phyloP scores from a whole-genome alignment of 92 coral and sea anemone species.

The Ricordea florida region DNA sequence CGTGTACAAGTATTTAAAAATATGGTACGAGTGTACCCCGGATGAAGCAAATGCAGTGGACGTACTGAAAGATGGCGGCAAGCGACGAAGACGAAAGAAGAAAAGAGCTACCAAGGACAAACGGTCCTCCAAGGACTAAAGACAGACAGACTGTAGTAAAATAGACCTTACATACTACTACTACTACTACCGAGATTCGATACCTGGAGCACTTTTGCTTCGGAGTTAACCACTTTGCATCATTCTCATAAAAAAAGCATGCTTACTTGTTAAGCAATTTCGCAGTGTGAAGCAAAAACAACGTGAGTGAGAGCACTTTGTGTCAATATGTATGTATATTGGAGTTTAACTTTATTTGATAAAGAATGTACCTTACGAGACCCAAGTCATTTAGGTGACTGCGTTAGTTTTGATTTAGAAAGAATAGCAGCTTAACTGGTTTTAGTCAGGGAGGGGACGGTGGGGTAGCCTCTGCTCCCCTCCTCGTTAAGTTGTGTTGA shows the following conservation, averaged over 20 bases:
- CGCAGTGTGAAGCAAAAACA: conserved; percentile 71
- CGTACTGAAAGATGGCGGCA: conserved; percentile 97
- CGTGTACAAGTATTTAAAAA: conserved; percentile 96
- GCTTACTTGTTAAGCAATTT: conserved; percentile 87
- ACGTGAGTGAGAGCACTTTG: conserved; percentile 74
- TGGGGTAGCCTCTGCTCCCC: conserved; percentile 33
- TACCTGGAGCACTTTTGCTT: conserved; percentile 54
- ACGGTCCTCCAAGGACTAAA: conserved; percentile 76
- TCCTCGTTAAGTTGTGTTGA: conserved; percentile 45
- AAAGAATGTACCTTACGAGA: conserved; percentile 75
- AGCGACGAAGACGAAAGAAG: conserved; percentile 93
- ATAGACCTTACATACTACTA: conserved; percentile 28
- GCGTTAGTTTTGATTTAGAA: conserved; percentile 69
- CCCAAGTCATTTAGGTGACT: conserved; percentile 71
- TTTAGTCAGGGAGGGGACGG: conserved; percentile 25
- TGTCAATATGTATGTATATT: conserved; percentile 97
- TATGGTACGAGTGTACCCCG: conserved; percentile 99
- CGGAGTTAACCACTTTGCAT: conserved; percentile 48
- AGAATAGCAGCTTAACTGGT: conserved; percentile 27
- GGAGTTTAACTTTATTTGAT: conserved; percentile 94
- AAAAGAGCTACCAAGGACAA: conserved; percentile 97
- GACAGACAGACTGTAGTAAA: conserved; percentile 35
- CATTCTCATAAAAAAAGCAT: conserved; percentile 41
- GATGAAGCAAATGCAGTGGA: conserved; percentile 98
- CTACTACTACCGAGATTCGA: conserved; percentile 47